Base-by-base conservation (phyloP, 2,888 invertebrate species). In the Andrena bicolor region DNA sequence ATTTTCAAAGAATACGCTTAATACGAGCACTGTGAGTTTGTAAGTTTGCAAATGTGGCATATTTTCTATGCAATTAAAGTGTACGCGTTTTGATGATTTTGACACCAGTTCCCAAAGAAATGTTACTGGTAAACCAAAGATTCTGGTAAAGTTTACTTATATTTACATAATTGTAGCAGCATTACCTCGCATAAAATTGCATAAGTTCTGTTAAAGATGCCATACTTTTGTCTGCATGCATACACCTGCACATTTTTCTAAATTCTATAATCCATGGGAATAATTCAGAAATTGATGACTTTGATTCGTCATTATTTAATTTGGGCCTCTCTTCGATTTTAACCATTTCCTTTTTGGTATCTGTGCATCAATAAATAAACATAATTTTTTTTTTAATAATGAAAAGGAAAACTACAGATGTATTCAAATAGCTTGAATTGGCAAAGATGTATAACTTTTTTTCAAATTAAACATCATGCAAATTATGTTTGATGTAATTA, bases 161-260 rank as follows among this genome's bases (percentile, higher is more conserved):
- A 8, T 77, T 56, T 53, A 51, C 28, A 49, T 65, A 60, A 63
- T 51, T 2, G 13, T 56, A 23, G 13, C 41, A 41, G 16, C 23
- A 70, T 84, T 93, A 93, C 94, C 92, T 92, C 72, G 90, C 84
- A 83, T 93, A 94, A 85, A 90, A 91, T 78, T 89, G 89, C 91
- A 94, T 92, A 64, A 93, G 91, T 76, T 88, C 88, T 78, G 90
- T 92, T 82, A 94, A 87, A 30, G 91, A 90, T 82, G 90, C 82
- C 84, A 91, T 91, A 84, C 82, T 92, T 69, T 86, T 90, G 73
- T 90, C 86, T 10, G 85, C 83, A 32, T 92, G 84, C 66, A 90
- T 84, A 63, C 85, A 83, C 60, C 88, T 89, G 78, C 91, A 93
- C 90, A 91, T 90, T 76, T 89, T 87, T 71, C 88, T 90, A 81